Evolutionary conservation across 2,113 vertebrate species (phyloP).

Genomic region (Nyctereutes procyonoides): DNA sequence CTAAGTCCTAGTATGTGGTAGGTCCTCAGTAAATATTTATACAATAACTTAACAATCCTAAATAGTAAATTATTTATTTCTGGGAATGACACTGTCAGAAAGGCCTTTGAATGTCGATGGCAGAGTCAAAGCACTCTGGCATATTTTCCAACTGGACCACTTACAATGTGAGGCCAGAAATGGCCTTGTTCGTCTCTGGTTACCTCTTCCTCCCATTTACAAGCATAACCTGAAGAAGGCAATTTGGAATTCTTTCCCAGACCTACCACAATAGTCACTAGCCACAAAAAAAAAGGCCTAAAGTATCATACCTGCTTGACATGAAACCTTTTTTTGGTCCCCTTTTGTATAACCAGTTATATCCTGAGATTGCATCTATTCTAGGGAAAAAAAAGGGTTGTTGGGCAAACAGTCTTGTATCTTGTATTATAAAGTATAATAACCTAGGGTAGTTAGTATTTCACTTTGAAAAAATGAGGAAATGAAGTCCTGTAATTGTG

Average conservation of each 20-base stretch:
- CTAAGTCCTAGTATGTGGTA: constrained; percentile 39
- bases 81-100: constrained; percentile 1
- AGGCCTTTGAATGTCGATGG: background rate
- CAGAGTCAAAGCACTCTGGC: background rate
- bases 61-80: constrained; percentile 49
- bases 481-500: background rate
- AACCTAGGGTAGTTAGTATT: background rate
- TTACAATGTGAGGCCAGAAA: background rate
- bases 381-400: constrained; percentile 25
- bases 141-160: constrained; percentile 18
- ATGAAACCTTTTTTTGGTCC: background rate
- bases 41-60: constrained; percentile 15
- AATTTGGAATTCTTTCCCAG: constrained; percentile 52
- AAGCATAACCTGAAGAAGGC: constrained; percentile 49
- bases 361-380: constrained; percentile 40
- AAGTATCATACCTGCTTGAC: background rate
- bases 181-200: constrained; percentile 10
- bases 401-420: constrained; percentile 37
- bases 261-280: background rate
- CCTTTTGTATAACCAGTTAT: constrained; percentile 14
- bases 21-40: constrained; percentile 26
- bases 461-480: constrained; percentile 50
- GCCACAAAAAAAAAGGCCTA: constrained; percentile 52
- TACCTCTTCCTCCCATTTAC: constrained; percentile 33
- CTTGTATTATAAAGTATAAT: constrained; percentile 37